Conservation (phyloP, 2,113 vertebrate genomes). For the Phyllostomus hastatus region DNA sequence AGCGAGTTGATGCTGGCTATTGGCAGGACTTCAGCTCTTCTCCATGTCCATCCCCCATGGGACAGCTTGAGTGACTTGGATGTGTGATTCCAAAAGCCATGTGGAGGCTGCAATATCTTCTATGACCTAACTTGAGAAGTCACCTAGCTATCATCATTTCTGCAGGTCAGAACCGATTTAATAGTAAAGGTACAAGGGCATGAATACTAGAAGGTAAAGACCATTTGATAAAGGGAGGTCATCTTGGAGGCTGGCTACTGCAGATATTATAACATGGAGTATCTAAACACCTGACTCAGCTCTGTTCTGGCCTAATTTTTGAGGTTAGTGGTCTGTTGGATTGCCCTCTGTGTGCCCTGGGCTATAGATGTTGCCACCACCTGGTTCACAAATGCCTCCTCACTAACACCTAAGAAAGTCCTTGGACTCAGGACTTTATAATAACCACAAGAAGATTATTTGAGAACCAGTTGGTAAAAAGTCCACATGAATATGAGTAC, state of each 20-base stretch:
- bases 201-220: neutral
- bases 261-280: rapidly evolving
- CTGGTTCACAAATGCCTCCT: neutral
- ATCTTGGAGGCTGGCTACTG: neutral
- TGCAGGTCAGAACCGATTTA: neutral
- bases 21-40: neutral
- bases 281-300: too few species aligned
- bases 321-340: neutral
- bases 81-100: neutral
- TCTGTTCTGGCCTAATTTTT: neutral
- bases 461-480: neutral
- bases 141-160: neutral
- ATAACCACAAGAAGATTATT: neutral
- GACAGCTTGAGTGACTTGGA: neutral
- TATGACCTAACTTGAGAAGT: neutral
- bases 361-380: neutral
- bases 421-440: neutral
- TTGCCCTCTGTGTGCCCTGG: neutral
- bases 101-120: neutral
- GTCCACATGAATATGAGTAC: neutral
- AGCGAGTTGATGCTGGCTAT: neutral
- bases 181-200: neutral
- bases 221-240: neutral
- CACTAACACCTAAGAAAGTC: neutral
- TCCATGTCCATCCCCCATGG: too few species aligned